Percentiles rank a stretch among this genome's conserved stretches.
These are phyloP conservation scores for Andrena chrysosceles DNA, from an alignment of 2,888 invertebrate genomes.

Conservation along the genomic window DNA sequence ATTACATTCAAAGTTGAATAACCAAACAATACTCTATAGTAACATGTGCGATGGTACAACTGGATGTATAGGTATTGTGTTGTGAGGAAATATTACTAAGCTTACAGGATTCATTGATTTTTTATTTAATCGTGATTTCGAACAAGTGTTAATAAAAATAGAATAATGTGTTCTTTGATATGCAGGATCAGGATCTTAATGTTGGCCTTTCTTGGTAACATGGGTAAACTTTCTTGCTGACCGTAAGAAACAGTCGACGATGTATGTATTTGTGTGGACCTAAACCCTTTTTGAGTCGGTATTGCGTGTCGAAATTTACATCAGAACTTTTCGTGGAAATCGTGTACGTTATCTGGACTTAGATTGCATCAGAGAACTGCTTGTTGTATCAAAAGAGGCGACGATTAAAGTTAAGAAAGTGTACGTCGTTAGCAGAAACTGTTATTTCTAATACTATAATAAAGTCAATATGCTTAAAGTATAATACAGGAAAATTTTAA, in stretches of 20 bases:
- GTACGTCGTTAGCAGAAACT: not conserved
- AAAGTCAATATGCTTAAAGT: not conserved
- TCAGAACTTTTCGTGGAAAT: slow-evolving; percentile 13
- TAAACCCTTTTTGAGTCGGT: not conserved
- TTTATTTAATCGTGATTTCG: not conserved
- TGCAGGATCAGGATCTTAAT: not conserved
- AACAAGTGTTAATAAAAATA: not conserved
- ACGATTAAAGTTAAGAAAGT: not conserved
- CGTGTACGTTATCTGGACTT: slow-evolving; percentile 18
- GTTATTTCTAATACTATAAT: not conserved
- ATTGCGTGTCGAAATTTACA: slow-evolving; percentile 39
- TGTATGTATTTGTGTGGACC: slow-evolving; percentile 13
- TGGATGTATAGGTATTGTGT: too few relatives aligned
- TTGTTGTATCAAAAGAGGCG: not conserved
- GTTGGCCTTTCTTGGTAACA: not conserved
- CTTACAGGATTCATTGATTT: not conserved
- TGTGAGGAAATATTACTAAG: too few relatives aligned
- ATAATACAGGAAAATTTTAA: not conserved
- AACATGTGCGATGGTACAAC: not conserved
- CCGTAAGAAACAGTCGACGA: not conserved
- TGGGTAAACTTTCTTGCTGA: not conserved
- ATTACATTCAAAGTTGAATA: too few relatives aligned
- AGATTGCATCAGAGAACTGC: not conserved
- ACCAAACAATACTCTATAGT: too few relatives aligned
- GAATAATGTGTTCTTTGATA: not conserved